Percentiles rank a stretch among this genome's conserved stretches.
These are phyloP conservation scores for Rhinopomastus cyanomelas DNA, from an alignment of 2,113 vertebrate species.

Conservation along the genomic window DNA sequence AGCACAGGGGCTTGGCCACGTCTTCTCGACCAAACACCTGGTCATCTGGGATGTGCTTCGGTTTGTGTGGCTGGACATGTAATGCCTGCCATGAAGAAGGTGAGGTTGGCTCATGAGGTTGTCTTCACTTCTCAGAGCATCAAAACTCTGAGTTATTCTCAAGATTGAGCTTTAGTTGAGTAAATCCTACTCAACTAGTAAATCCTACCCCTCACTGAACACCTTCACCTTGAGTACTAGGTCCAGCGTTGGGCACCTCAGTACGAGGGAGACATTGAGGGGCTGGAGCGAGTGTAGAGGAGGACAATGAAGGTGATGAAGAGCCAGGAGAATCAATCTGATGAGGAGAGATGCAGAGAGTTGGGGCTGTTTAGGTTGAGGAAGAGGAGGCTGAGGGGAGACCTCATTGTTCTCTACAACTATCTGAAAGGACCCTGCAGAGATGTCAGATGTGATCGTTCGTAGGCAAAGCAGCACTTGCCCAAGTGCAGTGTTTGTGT, in stretches of 20 bases:
- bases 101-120: neutral
- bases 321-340: no score
- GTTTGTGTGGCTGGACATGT: accelerated
- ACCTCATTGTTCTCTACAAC: no score
- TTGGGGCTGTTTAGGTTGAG: no score
- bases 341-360: no score
- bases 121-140: neutral
- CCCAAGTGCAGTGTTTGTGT: constrained; percentile 59
- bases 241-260: no score
- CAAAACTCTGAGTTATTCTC: neutral
- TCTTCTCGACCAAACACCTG: neutral
- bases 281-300: no score
- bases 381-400: no score
- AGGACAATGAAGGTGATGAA: no score
- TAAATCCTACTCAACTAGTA: neutral
- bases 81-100: accelerated
- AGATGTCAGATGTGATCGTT: constrained; percentile 40
- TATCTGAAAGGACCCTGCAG: neutral
- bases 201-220: no score
- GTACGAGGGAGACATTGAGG: no score
- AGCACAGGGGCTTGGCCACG: accelerated
- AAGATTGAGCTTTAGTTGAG: neutral
- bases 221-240: no score
- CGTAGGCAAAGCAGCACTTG: constrained; percentile 31
- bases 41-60: neutral